These are phyloP conservation scores for Xenopus laevis DNA, from an alignment of 2,113 vertebrate species.

Conservation along the genomic window DNA sequence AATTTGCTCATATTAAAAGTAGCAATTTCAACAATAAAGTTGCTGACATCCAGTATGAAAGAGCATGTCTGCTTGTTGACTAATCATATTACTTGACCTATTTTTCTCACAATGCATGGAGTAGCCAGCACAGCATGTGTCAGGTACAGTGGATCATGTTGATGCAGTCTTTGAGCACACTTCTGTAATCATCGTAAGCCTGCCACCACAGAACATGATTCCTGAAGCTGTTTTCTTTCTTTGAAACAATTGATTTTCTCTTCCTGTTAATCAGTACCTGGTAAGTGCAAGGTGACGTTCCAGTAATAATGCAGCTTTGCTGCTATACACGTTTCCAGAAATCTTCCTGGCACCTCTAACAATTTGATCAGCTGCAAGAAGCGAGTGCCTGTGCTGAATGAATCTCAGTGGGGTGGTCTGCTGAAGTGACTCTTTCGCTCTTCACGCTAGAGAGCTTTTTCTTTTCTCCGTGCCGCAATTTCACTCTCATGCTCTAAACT, in stretches of 20 bases:
- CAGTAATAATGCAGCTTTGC: conserved; percentile 20
- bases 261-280: conserved; percentile 26
- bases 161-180: not conserved
- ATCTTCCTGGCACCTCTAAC: conserved; percentile 6
- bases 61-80: conserved; percentile 1
- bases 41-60: not conserved
- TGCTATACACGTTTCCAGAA: conserved; percentile 14
- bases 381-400: conserved; percentile 18
- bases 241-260: conserved; percentile 30
- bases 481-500: no score
- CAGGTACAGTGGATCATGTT: conserved; percentile 4
- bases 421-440: not conserved
- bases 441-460: no score
- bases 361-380: conserved; percentile 26
- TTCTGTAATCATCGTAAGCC: conserved; percentile 1
- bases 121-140: not conserved
- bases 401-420: conserved; percentile 28
- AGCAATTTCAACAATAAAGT: no score
- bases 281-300: conserved; percentile 18
- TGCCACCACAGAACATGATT: not conserved
- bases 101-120: not conserved
- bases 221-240: not conserved
- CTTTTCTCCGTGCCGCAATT: no score
- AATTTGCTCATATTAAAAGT: no score
- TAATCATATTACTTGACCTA: conserved; percentile 7